A percentile compares a stretch with the other conserved stretches of the same genome.
Conservation (phyloP, 1,140 invertebrate genomes). For the Phenacoccus solenopsis region DNA sequence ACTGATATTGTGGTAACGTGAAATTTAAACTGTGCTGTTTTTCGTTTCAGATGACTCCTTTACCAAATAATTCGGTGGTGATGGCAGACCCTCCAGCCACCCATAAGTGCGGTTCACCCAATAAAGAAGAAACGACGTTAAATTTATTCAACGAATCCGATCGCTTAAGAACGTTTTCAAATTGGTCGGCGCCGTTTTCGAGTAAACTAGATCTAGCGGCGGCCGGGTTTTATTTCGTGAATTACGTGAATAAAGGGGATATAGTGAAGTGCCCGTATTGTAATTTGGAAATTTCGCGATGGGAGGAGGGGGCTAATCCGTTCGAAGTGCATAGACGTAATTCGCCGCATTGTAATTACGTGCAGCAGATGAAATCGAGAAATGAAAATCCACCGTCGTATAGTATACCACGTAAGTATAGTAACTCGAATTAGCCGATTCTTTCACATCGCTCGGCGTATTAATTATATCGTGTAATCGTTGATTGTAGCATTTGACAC, state of each 20-base stretch:
- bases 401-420: background rate
- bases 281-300: background rate
- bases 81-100: background rate
- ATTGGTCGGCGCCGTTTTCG: background rate
- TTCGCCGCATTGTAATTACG: background rate
- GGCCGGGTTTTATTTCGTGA: background rate
- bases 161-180: background rate
- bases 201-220: background rate
- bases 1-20: too few relatives aligned
- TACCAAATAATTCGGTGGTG: background rate
- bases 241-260: background rate
- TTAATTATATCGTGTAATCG: too few relatives aligned
- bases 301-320: background rate
- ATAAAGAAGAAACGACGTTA: background rate
- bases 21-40: too few relatives aligned
- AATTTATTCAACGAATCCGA: slow-evolving; percentile 5
- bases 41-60: slow-evolving; percentile 1
- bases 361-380: background rate
- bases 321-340: background rate
- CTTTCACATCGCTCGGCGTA: too few relatives aligned
- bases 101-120: background rate
- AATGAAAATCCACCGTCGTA: background rate
- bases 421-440: background rate
- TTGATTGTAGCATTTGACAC: too few relatives aligned
- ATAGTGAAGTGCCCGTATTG: background rate